Evolutionary conservation across 2,113 vertebrate species (phyloP), one percentile per base, ranked within the genome.

Genomic region (Nasalis larvatus): DNA sequence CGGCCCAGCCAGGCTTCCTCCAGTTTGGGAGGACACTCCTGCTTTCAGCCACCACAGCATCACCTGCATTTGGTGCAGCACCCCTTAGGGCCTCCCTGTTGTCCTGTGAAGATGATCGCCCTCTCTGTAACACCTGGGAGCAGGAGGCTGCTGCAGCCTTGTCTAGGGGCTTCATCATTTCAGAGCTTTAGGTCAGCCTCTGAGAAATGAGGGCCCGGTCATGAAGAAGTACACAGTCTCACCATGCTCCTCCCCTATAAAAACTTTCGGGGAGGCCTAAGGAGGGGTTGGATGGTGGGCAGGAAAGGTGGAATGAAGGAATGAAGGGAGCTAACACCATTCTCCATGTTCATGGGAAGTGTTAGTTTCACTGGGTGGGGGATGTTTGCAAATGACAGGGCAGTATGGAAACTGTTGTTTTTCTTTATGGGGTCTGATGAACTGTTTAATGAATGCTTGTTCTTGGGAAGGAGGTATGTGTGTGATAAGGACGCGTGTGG

Each of bases 51-150:
- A 8, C 45, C 14, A 45, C 11, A 6, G 32, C 12, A 7, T 10
- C 20, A 16, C 18, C 37, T 20, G 27, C 17, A 37, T 20, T 12
- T n/a, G 5, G 8, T 2, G 37, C 0, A 0, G 17, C 0, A 1
- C 18, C 40, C 30, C 3, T 6, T 32, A 21, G 35, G 40, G 27
- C 60, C 81, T 13, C 32, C 1, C 27, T 18, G 32, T 45, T 4
- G 0, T 5, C 40, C 60, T 6, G 37, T 4, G 32, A 54, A 35
- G 27, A 18, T 23, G 52, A 23, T 6, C 16, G 0, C 18, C 42
- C 0, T 54, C 8, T 10, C 47, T 21, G 42, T 27, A 49, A 32
- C 9, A 12, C n/a, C 4, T 6, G 6, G 23, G 49, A 37, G 16
- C 4, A 7, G 60, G 37, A 32, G 32, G 37, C 30, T 1, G 27